phyloP scores from a whole-genome alignment of 2,797 vertebrate species.

The Naso thynnoides region DNA sequence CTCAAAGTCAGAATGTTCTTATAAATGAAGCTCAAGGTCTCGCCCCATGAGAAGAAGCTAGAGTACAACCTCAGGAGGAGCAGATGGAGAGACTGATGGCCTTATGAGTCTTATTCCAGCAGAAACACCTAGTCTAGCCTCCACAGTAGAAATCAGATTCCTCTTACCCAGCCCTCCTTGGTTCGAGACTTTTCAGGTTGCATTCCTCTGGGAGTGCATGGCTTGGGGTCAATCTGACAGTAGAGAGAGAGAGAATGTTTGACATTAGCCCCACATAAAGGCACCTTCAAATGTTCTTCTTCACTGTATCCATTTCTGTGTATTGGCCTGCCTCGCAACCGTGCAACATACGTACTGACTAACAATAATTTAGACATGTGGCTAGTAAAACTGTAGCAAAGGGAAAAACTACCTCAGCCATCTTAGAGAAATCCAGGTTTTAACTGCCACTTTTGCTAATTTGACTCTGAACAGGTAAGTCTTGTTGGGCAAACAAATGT shows the following conservation, averaged over 20 bases:
- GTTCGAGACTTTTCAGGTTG: conserved; percentile 96
- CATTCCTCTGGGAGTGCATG: conserved; percentile 99
- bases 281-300: conserved; percentile 66
- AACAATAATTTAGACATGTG: conserved; percentile 25
- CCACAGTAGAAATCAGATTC: conserved; percentile 58
- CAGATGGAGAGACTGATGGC: conserved; percentile 19
- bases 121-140: conserved; percentile 56
- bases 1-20: conserved; percentile 37
- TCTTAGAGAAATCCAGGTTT: conserved; percentile 14
- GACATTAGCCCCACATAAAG: conserved; percentile 61
- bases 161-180: conserved; percentile 98
- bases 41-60: conserved; percentile 19
- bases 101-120: conserved; percentile 41
- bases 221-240: conserved; percentile 98
- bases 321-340: conserved; percentile 15
- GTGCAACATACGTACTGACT: conserved; percentile 11
- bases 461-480: conserved; percentile 59
- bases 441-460: conserved; percentile 27
- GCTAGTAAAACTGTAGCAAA: conserved; percentile 15
- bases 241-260: conserved; percentile 58
- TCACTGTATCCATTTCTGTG: conserved; percentile 19
- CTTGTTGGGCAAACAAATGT: conserved; percentile 45
- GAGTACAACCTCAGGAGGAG: conserved; percentile 38
- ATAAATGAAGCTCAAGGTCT: conserved; percentile 47
- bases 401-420: background rate